Conservation (phyloP, 2,113 vertebrate species). For the Chloropsis hardwickii region DNA sequence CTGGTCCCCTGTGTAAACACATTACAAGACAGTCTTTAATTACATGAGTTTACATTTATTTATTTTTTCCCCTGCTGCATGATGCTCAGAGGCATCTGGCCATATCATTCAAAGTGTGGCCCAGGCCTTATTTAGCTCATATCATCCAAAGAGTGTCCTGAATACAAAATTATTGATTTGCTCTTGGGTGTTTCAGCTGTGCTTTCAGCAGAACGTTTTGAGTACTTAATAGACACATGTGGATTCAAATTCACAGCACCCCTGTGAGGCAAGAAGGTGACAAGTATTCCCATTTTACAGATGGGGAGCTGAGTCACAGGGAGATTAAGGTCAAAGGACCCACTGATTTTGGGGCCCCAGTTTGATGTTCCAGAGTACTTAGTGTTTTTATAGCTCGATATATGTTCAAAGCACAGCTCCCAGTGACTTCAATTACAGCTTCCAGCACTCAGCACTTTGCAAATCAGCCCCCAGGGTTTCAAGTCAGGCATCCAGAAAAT, state of each 20-base stretch:
- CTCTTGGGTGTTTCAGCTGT: background rate
- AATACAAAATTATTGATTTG: slow-evolving; percentile 22
- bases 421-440: slow-evolving; percentile 63
- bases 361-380: slow-evolving; percentile 35
- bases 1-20: slow-evolving; percentile 12
- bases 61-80: background rate
- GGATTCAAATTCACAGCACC: slow-evolving; percentile 6
- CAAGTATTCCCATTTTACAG: slow-evolving; percentile 12
- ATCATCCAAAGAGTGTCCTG: background rate
- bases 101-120: background rate
- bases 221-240: background rate
- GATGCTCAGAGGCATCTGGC: slow-evolving; percentile 29
- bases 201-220: background rate
- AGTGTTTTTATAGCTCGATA: slow-evolving; percentile 54
- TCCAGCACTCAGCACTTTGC: slow-evolving; percentile 61
- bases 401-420: slow-evolving; percentile 51
- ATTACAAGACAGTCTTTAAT: slow-evolving; percentile 55
- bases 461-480: slow-evolving; percentile 64
- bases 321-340: slow-evolving; percentile 51
- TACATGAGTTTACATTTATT: background rate
- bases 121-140: slow-evolving; percentile 19
- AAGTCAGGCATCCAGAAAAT: slow-evolving; percentile 69
- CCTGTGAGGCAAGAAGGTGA: background rate
- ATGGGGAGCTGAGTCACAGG: slow-evolving; percentile 26
- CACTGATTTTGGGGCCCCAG: slow-evolving; percentile 2